phyloP scores from a whole-genome alignment of 2,797 vertebrate species.

The Oceanodroma leucorhoa region DNA sequence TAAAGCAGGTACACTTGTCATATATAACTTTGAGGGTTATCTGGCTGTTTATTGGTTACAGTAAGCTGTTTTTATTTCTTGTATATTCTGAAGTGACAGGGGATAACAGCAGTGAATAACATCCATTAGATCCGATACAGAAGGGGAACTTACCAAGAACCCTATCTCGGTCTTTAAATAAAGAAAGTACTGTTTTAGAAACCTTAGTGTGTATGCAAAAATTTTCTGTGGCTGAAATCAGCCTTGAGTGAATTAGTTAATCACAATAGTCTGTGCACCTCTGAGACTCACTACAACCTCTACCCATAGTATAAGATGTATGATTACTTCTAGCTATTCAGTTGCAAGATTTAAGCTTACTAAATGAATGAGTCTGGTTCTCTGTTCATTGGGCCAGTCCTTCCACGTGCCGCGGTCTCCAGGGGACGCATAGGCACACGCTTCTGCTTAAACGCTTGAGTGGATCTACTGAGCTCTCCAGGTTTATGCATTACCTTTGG shows the following conservation, averaged over 20 bases:
- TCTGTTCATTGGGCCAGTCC: background rate
- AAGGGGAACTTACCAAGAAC: background rate
- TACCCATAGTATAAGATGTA: background rate
- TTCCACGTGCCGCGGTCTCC: fast-evolving
- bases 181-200: background rate
- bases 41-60: background rate
- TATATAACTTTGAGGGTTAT: background rate
- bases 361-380: background rate
- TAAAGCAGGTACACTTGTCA: background rate
- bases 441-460: background rate
- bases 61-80: background rate
- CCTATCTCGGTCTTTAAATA: background rate
- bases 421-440: fast-evolving
- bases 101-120: background rate
- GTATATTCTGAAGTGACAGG: background rate
- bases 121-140: background rate
- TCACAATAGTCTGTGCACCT: background rate
- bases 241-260: background rate
- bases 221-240: background rate
- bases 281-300: background rate
- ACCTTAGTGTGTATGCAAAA: background rate
- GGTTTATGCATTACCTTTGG: background rate
- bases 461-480: background rate
- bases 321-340: background rate
- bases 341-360: background rate